phyloP scores from a whole-genome alignment of 2,797 vertebrate genomes.

The Percopsis omiscomaycus region DNA sequence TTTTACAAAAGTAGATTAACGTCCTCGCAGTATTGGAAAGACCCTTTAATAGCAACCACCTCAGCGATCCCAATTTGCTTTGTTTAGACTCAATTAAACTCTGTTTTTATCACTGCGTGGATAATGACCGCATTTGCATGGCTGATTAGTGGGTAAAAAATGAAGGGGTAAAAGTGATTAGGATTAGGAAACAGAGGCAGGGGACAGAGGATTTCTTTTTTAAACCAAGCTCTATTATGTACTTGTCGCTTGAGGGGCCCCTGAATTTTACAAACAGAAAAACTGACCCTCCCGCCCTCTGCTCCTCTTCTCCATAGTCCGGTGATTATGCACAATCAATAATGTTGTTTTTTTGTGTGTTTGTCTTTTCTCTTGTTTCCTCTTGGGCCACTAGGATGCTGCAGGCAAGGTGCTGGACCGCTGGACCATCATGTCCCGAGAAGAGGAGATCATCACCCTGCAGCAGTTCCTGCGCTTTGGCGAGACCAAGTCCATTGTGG shows the following conservation, averaged over 20 bases:
- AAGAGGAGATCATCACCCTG: conserved; percentile 99
- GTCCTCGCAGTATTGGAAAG: conserved; percentile 58
- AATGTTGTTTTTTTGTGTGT: conserved; percentile 83
- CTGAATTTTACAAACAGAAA: conserved; percentile 75
- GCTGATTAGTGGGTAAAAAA: conserved; percentile 41
- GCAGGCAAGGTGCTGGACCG: conserved; percentile 99
- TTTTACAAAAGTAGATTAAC: conserved; percentile 57
- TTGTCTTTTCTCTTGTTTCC: conserved; percentile 90
- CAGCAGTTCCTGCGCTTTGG: conserved; percentile 99
- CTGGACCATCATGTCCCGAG: conserved; percentile 99
- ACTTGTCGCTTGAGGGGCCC: conserved; percentile 74
- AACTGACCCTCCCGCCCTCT: conserved; percentile 55
- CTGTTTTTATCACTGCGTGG: conserved; percentile 65
- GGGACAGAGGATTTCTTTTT: conserved; percentile 45
- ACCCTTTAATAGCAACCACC: conserved; percentile 64
- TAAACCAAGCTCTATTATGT: conserved; percentile 72
- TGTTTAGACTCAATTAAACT: conserved; percentile 72
- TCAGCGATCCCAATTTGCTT: conserved; percentile 71
- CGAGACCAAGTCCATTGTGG: conserved; percentile 99
- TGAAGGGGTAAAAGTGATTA: conserved; percentile 39
- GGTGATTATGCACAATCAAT: conserved; percentile 91
- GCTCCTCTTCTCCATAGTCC: conserved; percentile 71
- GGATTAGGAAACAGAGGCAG: conserved; percentile 23
- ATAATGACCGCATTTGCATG: conserved; percentile 73
- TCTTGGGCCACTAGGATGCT: conserved; percentile 93